These are phyloP conservation scores for Thunnus albacares DNA, from an alignment of 2,797 vertebrate genomes.

Conservation along the genomic window DNA sequence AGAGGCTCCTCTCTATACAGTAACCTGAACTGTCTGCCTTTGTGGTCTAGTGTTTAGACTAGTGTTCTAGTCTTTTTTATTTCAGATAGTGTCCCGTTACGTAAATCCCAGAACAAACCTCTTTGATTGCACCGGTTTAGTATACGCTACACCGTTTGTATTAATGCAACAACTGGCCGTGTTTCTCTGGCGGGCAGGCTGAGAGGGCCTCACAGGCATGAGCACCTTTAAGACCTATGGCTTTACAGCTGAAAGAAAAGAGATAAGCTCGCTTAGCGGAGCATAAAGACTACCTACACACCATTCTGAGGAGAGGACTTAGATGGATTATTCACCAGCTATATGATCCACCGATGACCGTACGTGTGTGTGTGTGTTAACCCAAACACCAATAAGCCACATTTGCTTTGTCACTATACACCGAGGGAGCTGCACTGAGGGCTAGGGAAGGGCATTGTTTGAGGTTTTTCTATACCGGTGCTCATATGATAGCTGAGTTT, in stretches of 20 bases:
- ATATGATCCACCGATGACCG: conserved; percentile 54
- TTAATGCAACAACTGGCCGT: background rate
- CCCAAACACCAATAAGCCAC: conserved; percentile 9
- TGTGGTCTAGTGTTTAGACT: background rate
- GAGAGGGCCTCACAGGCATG: conserved; percentile 30
- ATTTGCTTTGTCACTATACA: background rate
- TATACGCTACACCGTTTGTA: background rate
- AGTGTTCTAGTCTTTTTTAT: background rate
- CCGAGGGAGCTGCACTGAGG: background rate
- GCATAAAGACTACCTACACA: conserved; percentile 55
- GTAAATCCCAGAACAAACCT: background rate
- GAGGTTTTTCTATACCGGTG: background rate
- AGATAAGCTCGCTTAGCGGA: conserved; percentile 63
- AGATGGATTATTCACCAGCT: conserved; percentile 61
- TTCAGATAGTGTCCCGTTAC: background rate
- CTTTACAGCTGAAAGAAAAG: conserved; percentile 63
- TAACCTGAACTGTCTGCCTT: background rate
- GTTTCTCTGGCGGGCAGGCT: conserved; percentile 4
- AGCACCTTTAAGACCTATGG: conserved; percentile 65
- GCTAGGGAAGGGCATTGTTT: background rate
- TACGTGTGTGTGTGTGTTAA: conserved; percentile 32
- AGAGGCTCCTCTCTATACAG: background rate
- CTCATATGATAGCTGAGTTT: background rate
- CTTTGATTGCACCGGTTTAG: background rate
- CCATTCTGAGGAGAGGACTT: conserved; percentile 43